These are phyloP conservation scores for Meghimatium bilineatum DNA, from an alignment of 2,888 invertebrate genomes.

Conservation along the genomic window DNA sequence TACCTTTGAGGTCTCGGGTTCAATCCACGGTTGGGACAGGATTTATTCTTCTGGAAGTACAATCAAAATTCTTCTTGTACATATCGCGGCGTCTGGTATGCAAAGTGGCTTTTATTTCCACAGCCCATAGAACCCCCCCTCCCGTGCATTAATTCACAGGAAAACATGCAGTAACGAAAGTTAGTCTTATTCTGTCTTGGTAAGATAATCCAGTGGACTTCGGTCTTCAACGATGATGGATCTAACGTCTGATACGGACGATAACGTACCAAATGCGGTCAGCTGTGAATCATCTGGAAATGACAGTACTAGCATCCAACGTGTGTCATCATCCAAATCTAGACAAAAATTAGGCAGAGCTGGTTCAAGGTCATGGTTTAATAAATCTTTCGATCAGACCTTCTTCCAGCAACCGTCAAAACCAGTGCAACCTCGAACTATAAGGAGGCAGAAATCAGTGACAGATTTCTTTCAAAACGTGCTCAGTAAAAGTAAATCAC, in stretches of 20 bases:
- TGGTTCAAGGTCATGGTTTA: constrained; percentile 39
- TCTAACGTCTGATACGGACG: not conserved
- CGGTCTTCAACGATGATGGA: not conserved
- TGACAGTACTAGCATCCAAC: not conserved
- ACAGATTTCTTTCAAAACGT: constrained; percentile 50
- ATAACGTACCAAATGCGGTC: not conserved
- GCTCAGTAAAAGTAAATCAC: constrained; percentile 48
- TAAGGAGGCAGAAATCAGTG: constrained; percentile 49
- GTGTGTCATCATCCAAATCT: not conserved
- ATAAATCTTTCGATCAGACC: constrained; percentile 46
- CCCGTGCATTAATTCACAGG: too few species aligned
- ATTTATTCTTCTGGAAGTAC: too few species aligned
- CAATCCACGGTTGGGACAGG: too few species aligned
- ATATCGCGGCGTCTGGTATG: too few species aligned
- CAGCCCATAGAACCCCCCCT: too few species aligned
- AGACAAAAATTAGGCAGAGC: constrained; percentile 9
- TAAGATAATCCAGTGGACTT: not conserved
- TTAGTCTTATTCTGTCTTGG: not conserved
- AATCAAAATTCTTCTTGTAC: too few species aligned
- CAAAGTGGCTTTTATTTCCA: too few species aligned
- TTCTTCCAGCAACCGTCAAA: not conserved
- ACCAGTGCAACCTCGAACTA: not conserved
- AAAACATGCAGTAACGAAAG: too few species aligned
- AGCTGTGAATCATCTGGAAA: not conserved
- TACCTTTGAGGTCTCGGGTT: too few species aligned